Base-by-base conservation (phyloP, 2,888 invertebrate genomes). In the Aplocera efformata region DNA sequence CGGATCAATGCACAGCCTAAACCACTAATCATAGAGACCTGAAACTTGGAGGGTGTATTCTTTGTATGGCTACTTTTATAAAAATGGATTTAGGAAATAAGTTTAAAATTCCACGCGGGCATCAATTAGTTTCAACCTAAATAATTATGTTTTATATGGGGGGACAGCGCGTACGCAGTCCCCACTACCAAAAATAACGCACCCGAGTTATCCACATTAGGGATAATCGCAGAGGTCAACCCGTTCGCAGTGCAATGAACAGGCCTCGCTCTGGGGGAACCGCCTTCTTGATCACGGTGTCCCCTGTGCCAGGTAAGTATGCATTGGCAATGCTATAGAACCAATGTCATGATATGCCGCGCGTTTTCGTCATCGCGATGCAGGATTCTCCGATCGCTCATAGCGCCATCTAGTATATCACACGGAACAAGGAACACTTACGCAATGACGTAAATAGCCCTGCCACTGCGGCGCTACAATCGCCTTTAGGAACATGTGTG, bases 131-230 rank as follows among this genome's bases (percentile, higher is more conserved):
- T n/a, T n/a, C n/a, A n/a, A n/a, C n/a, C n/a, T n/a, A n/a, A n/a
- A n/a, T n/a, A 17, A 17, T 17, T 17, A 17, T 17, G 2, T 5
- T 2, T 23, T 32, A 10, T 3, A 6, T 6, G 6, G 27, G 36
- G 36, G 30, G 30, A 36, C 36, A 20, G 36, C 36, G 36, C 36
- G 35, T 22, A 17, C 6, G 28, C 10, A 26, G 5, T 39, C 6
- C 11, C 22, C 20, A 25, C 6, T 7, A 21, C 7, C 21, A 21
- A 10, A 28, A 24, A 24, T 23, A 24, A 26, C 26, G n/a, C 22
- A n/a, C n/a, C 22, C 22, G 22, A 22, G 22, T 22, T 22, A 22
- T 22, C 22, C 22, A n/a, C 22, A 22, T 22, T 22, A 22, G 22
- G 22, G 22, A 22, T 22, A 22, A 22, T 22, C 22, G 22, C 22